Evolutionary conservation across 2,888 invertebrate species (phyloP).

Genomic region (Drosophila falleni): DNA sequence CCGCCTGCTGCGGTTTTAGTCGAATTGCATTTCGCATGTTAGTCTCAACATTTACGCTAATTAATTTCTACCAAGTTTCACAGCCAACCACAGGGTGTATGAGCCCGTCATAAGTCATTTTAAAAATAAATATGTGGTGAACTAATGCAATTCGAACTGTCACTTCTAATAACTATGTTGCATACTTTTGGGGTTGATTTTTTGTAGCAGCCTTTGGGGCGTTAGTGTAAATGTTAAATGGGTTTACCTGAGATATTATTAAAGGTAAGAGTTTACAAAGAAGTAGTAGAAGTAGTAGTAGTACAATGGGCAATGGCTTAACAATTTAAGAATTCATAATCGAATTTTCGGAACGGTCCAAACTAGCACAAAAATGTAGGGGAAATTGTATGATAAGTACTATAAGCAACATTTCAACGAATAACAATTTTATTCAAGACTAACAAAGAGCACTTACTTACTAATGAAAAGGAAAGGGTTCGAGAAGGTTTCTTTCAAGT

Average conservation of each 20-base stretch:
- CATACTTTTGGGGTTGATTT: conserved; percentile 54
- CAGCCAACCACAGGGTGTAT: conserved; percentile 8
- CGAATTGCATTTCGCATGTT: conserved; percentile 23
- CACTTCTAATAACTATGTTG: not conserved
- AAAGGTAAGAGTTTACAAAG: not conserved
- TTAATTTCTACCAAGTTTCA: conserved; percentile 32
- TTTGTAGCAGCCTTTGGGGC: conserved; percentile 55
- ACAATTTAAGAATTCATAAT: no score
- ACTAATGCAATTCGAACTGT: conserved; percentile 6
- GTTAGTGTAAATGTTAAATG: not conserved
- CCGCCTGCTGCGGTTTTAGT: conserved; percentile 12
- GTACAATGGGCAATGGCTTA: not conserved
- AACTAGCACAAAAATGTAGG: not conserved
- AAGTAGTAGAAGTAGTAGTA: not conserved
- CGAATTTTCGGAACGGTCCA: no score
- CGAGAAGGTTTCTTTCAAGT: not conserved
- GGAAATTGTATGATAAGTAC: not conserved
- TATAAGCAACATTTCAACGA: not conserved
- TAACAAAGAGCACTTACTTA: not conserved
- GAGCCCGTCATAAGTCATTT: not conserved
- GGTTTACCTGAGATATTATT: not conserved
- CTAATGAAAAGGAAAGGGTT: not conserved
- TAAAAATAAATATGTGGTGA: conserved; percentile 18
- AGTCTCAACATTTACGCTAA: conserved; percentile 36
- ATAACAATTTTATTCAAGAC: not conserved